A percentile compares a stretch with the other conserved stretches of the same genome.
Evolutionary conservation across 2,113 vertebrate genomes (phyloP).

Genomic region (Todiramphus saurophagus): DNA sequence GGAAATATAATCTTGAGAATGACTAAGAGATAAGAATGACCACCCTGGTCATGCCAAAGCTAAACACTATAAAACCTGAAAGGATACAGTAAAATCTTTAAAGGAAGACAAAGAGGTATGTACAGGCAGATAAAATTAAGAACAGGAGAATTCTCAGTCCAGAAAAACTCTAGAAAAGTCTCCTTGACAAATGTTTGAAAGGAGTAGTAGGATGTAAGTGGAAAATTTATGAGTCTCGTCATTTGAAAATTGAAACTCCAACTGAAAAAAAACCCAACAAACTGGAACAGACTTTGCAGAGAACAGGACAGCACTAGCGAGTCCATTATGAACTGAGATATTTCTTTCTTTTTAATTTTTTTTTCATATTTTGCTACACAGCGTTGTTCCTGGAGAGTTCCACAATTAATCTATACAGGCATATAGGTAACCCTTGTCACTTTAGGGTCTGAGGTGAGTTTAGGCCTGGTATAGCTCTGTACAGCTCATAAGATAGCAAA

Average conservation of each 20-base stretch:
- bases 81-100: background rate
- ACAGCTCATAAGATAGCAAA: background rate
- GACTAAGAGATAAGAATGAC: background rate
- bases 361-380: background rate
- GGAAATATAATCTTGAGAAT: background rate
- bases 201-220: background rate
- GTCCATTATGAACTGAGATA: background rate
- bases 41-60: background rate
- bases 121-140: background rate
- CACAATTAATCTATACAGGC: background rate
- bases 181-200: background rate
- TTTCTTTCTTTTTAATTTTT: background rate
- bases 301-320: background rate
- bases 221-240: background rate
- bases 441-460: background rate
- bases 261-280: background rate
- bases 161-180: background rate
- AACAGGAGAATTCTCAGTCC: background rate
- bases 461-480: background rate
- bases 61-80: background rate
- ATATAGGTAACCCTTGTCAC: background rate
- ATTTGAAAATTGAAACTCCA: background rate
- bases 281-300: background rate
- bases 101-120: background rate
- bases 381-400: background rate